A percentile compares a stretch with the other conserved stretches of the same genome.
These are phyloP conservation scores for Isurus oxyrinchus DNA, from an alignment of 2,113 vertebrate genomes.

Conservation along the genomic window DNA sequence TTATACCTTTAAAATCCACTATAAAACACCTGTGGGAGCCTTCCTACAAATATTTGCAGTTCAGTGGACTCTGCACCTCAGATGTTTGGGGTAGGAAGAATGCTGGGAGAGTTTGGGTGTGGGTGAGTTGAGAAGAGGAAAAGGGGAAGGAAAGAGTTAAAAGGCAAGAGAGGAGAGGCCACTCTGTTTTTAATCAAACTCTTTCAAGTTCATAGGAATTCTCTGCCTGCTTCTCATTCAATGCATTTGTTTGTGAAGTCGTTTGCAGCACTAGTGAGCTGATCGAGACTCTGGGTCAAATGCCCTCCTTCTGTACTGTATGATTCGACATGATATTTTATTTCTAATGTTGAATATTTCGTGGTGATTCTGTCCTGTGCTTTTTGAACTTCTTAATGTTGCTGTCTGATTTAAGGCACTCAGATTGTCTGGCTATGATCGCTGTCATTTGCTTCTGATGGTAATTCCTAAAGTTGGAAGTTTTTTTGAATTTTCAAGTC, in stretches of 20 bases:
- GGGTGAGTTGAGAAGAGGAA: too few species aligned
- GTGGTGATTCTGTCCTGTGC: not conserved
- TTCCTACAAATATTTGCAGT: too few species aligned
- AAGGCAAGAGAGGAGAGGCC: not conserved
- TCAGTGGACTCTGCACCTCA: too few species aligned
- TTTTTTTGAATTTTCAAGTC: not conserved
- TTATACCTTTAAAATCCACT: too few species aligned
- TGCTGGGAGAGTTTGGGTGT: not conserved
- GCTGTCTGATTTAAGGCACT: not conserved
- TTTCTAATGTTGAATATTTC: not conserved
- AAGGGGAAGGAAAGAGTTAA: not conserved
- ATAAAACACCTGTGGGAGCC: too few species aligned
- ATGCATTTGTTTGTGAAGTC: not conserved
- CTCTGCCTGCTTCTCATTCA: not conserved
- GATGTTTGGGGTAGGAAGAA: not conserved
- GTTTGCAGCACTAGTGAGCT: not conserved
- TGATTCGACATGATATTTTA: not conserved
- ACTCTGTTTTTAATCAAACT: not conserved
- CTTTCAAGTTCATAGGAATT: not conserved
- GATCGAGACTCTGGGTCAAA: not conserved
- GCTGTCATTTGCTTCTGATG: not conserved
- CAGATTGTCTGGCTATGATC: not conserved
- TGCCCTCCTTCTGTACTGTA: not conserved
- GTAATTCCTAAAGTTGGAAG: not conserved
- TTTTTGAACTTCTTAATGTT: not conserved